These are phyloP conservation scores for Orchesellides sinensis DNA, from an alignment of 2,888 invertebrate genomes.

Conservation along the genomic window DNA sequence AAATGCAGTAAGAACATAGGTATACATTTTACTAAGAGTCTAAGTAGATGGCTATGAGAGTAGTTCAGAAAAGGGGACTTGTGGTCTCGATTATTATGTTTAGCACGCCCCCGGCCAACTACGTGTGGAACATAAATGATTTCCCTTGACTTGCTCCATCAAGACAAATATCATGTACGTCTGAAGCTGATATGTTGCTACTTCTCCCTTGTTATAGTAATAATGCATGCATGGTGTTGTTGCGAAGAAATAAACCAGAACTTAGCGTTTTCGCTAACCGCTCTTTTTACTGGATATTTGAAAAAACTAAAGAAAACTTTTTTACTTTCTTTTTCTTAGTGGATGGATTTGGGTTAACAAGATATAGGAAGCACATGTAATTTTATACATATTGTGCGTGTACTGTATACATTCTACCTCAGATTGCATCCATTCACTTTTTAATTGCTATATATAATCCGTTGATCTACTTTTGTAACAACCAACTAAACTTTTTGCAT, in stretches of 20 bases:
- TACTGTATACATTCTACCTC: too few species aligned
- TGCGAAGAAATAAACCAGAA: constrained; percentile 16
- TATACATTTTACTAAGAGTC: neutral
- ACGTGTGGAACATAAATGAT: constrained; percentile 63
- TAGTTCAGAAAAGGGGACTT: constrained; percentile 57
- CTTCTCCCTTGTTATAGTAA: neutral
- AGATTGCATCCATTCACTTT: too few species aligned
- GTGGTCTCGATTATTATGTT: constrained; percentile 69
- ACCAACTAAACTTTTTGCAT: too few species aligned
- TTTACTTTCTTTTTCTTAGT: neutral
- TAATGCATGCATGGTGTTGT: neutral
- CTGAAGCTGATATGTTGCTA: constrained; percentile 46
- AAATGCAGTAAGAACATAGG: too few species aligned
- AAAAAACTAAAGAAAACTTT: constrained; percentile 2
- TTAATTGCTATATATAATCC: too few species aligned
- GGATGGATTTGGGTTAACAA: constrained; percentile 33
- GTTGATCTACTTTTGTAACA: too few species aligned
- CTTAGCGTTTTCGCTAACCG: constrained; percentile 29
- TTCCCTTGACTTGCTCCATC: constrained; percentile 62
- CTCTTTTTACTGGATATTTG: constrained; percentile 26
- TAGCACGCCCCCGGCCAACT: constrained; percentile 66
- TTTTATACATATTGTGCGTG: too few species aligned
- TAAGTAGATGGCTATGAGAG: neutral
- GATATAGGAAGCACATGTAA: too few species aligned
- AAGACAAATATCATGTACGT: constrained; percentile 62